These are phyloP conservation scores for Coptodon bakossiorum DNA, from an alignment of 2,113 vertebrate species.

Conservation along the genomic window DNA sequence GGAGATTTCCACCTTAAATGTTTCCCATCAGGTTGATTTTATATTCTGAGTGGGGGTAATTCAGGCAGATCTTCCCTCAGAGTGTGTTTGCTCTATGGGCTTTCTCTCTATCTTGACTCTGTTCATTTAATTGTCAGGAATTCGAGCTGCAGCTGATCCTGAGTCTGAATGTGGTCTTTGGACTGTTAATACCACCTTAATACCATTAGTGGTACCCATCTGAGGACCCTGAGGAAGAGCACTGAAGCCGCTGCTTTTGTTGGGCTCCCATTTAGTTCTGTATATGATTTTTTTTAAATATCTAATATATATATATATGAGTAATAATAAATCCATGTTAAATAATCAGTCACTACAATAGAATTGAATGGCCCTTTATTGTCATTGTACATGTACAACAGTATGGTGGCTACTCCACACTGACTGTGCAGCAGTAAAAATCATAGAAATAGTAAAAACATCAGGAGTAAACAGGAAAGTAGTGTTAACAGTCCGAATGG, in stretches of 20 bases:
- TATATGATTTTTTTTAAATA: not conserved
- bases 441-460: not conserved
- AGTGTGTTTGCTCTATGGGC: not conserved
- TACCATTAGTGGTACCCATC: not conserved
- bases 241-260: not conserved
- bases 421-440: not conserved
- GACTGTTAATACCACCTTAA: not conserved
- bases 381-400: not conserved
- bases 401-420: not conserved
- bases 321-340: not conserved
- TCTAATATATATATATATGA: not conserved
- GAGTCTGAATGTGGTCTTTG: not conserved
- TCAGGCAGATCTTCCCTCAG: not conserved
- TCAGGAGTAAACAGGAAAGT: not conserved
- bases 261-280: not conserved
- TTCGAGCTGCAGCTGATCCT: not conserved
- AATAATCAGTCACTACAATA: not conserved
- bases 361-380: not conserved
- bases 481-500: not conserved
- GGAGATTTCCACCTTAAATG: not conserved
- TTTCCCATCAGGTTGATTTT: not conserved
- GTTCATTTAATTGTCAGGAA: not conserved
- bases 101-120: not conserved
- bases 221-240: not conserved
- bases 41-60: not conserved